Base-by-base conservation (phyloP, 1,140 invertebrate genomes). In the Bicyclus anynana region DNA sequence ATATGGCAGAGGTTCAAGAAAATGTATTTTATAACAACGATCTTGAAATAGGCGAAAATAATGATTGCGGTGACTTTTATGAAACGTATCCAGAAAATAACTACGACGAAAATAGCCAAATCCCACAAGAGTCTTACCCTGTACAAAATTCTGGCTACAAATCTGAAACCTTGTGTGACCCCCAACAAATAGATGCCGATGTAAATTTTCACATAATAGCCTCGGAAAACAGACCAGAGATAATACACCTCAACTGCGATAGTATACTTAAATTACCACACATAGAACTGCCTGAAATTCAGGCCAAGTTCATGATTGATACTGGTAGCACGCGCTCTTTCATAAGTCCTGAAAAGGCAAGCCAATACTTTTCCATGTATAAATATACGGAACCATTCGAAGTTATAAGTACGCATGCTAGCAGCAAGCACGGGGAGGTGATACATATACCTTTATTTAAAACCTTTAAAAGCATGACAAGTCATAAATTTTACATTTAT, bases 311-410 rank as follows among this genome's bases (percentile, higher is more conserved):
- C 53, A 58, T 73, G 53, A 65, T 72, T 14, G 70, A 73, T 16
- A 73, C 70, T 7, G 70, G 70, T 16, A 67, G 67, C 53, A 48
- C 60, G 5, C 7, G 65, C 46, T 70, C 62, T 1, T 73, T 72
- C 54, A 60, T 69, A 26, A 69, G 63, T 37, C 57, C 57, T 3
- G 14, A 62, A 47, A 55, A 56, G 17, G 68, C 65, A 2, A 20
- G 56, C n/a, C 13, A 46, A 40, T 65, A 54, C 54, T 69, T 52
- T 47, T 14, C 4, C 46, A 12, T 59, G 27, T 44, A 65, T 51
- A 29, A n/a, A n/a, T n/a, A n/a, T 26, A 6, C n/a, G 2, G 61
- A 74, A 35, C n/a, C 33, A 35, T 35, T 35, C 12, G 33, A 35
- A 13, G 33, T 35, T 3, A 13, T 12, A 10, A 69, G 63, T 59